Evolutionary conservation across 2,888 invertebrate genomes (phyloP), one percentile per base, ranked within the genome.

Genomic region (Cephus sareptanus): DNA sequence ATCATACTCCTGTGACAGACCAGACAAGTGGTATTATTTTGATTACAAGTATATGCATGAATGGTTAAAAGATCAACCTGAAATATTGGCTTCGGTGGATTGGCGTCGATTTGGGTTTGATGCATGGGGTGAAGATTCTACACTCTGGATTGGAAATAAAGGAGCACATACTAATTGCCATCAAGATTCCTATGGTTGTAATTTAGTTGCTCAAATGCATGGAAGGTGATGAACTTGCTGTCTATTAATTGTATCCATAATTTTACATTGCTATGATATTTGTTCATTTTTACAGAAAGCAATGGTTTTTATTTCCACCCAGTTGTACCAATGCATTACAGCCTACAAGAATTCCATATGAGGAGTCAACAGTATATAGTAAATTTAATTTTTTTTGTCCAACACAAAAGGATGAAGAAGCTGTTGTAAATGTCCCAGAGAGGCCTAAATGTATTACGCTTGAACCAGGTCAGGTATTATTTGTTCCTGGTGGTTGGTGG

Each of bases 401-500:
- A 0, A 89, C 88, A 69, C 90, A 92, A 77, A 90, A 93, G 37
- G 92, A 92, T 80, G 93, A 94, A 85, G 90, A 91, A 88, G 92
- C 93, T 93, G 91, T 89, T 69, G 83, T 85, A 80, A 89, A 79
- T 69, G 89, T 92, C 23, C 82, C 93, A 90, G 90, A 87, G 79
- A 92, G 92, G 34, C 93, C 92, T 0, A 92, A 93, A 81, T 91
- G 94, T 81, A 94, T 97, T 40, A 94, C 94, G 77, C 92, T 99
- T 75, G 93, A 95, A 74, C 95, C 97, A 13, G 98, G 98, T 0
- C 97, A 99, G 92, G 96, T 97, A 0, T 92, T 99, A 68, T 94
- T 96, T 86, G 96, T 99, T 11, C 99, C 99, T 0, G 94, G 94
- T 80, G 96, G 96, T 80, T 99, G 99, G 98, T 99, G 99, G 99